These are phyloP conservation scores for Anomalospiza imberbis DNA, from an alignment of 2,797 vertebrate species.

Conservation along the genomic window DNA sequence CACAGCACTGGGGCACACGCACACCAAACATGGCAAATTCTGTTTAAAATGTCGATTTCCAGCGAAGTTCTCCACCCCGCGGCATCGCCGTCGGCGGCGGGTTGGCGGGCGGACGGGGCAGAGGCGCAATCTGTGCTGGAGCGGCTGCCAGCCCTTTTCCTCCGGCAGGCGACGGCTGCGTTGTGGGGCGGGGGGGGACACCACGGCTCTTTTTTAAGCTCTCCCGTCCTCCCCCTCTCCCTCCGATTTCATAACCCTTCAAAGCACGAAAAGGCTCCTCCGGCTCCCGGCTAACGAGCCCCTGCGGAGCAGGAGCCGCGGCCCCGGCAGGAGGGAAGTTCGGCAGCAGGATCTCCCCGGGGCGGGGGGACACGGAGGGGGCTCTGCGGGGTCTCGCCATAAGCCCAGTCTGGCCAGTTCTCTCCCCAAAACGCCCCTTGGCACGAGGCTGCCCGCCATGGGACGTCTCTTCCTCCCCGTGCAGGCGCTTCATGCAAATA, in stretches of 20 bases:
- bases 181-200: background rate
- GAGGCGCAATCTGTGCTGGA: conserved; percentile 47
- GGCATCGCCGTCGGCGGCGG: background rate
- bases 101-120: conserved; percentile 33
- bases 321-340: background rate
- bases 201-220: conserved; percentile 57
- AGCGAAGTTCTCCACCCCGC: background rate
- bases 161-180: conserved; percentile 2
- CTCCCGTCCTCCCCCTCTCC: conserved; percentile 51
- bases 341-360: background rate
- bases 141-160: conserved; percentile 41
- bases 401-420: accelerated
- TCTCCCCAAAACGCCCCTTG: background rate
- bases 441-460: background rate
- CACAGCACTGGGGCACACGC: accelerated
- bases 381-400: background rate
- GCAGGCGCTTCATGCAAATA: background rate
- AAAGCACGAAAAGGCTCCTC: background rate
- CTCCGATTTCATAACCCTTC: conserved; percentile 51
- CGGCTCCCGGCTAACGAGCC: background rate
- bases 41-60: background rate
- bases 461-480: background rate
- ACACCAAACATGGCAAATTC: background rate
- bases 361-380: background rate
- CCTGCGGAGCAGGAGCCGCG: background rate